Evolutionary conservation across 2,113 vertebrate species (phyloP).

Genomic region (Phylloscopus trochiloides): DNA sequence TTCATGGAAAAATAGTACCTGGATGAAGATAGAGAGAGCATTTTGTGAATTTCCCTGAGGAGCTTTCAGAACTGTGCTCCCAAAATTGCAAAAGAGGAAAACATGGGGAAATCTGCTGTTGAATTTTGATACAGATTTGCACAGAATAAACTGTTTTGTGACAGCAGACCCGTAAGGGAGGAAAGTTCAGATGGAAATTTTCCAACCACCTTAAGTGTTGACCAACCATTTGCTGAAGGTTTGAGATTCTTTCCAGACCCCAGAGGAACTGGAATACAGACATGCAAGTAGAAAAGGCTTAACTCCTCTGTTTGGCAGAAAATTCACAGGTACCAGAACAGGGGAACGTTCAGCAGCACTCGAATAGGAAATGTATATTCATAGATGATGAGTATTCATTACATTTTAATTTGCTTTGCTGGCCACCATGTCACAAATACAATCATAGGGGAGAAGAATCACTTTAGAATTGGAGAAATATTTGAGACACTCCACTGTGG

Average conservation of each 20-base stretch:
- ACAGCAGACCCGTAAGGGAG: not conserved
- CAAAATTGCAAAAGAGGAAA: slow-evolving; percentile 12
- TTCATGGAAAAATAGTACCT: not conserved
- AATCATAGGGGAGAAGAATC: not conserved
- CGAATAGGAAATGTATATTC: slow-evolving; percentile 20
- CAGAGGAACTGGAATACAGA: not conserved
- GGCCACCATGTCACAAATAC: not conserved
- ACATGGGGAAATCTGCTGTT: not conserved
- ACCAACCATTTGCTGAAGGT: not conserved
- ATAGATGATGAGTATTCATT: not conserved
- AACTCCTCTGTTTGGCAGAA: not conserved
- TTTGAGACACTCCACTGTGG: not conserved
- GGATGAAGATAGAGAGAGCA: not conserved
- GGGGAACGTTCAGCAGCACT: not conserved
- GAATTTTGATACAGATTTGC: not conserved
- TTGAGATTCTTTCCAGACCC: not conserved
- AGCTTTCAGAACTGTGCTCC: not conserved
- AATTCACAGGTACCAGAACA: not conserved
- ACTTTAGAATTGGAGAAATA: not conserved
- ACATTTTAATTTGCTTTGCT: slow-evolving; percentile 30
- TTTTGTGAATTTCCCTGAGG: slow-evolving; percentile 10
- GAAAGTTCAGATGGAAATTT: not conserved
- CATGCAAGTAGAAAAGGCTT: not conserved
- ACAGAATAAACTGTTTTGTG: not conserved
- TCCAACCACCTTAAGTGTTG: not conserved